These are phyloP conservation scores for Standfussiana lucernea DNA, from an alignment of 2,888 invertebrate genomes.

Conservation along the genomic window DNA sequence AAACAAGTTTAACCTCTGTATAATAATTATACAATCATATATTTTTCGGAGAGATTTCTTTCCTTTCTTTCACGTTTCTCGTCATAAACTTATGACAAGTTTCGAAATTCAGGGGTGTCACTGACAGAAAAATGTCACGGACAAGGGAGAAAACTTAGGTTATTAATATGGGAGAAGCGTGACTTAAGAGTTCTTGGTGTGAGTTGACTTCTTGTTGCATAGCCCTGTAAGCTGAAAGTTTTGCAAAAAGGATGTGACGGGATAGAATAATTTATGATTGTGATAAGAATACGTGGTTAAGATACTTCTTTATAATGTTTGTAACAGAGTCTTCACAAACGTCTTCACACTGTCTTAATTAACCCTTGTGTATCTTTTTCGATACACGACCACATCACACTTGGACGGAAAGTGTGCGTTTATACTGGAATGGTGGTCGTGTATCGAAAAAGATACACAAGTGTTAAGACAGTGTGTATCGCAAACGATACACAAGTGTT, in stretches of 20 bases:
- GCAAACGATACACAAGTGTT: no score
- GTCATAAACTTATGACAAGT: slow-evolving; percentile 22
- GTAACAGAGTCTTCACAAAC: background rate
- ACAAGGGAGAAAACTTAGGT: slow-evolving; percentile 20
- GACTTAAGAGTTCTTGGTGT: background rate
- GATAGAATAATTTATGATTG: background rate
- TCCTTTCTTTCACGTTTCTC: background rate
- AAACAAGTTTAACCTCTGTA: no score
- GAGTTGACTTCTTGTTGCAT: background rate
- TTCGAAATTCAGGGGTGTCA: background rate
- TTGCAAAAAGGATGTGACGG: background rate
- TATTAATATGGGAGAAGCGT: slow-evolving; percentile 30
- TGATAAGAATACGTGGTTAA: background rate
- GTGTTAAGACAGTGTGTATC: no score
- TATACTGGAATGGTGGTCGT: no score
- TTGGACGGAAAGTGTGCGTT: no score
- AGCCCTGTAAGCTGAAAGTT: slow-evolving; percentile 3
- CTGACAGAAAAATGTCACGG: slow-evolving; percentile 11
- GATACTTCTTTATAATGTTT: background rate
- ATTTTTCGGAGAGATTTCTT: slow-evolving; percentile 4
- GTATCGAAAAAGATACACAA: no score
- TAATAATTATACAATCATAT: background rate
- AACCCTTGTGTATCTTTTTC: no score
- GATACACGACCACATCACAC: no score
- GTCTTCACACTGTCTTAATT: no score